These are phyloP conservation scores for Chiloscyllium plagiosum DNA, from an alignment of 2,113 vertebrate genomes.

Conservation along the genomic window DNA sequence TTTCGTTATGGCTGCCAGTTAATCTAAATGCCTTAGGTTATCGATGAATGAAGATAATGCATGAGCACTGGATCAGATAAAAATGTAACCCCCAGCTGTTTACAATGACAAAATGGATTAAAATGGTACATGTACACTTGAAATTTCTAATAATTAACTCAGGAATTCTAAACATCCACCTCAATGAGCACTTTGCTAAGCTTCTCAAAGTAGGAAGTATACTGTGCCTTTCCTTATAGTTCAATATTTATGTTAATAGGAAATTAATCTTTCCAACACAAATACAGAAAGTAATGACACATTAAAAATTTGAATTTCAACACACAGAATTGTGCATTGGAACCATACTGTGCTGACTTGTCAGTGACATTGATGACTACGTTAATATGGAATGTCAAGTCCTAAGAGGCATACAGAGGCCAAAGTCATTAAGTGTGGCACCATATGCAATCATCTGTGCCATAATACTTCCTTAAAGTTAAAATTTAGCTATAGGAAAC, in stretches of 20 bases:
- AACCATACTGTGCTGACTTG: background rate
- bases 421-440: background rate
- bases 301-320: background rate
- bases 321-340: background rate
- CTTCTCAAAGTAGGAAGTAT: background rate
- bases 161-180: background rate
- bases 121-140: background rate
- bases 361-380: background rate
- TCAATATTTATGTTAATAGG: background rate
- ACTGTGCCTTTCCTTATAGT: background rate
- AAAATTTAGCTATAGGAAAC: background rate
- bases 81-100: conserved; percentile 17
- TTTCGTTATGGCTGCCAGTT: background rate
- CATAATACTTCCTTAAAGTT: background rate
- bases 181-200: background rate
- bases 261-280: background rate
- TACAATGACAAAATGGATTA: conserved; percentile 7
- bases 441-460: background rate
- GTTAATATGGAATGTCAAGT: background rate
- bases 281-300: background rate
- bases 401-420: background rate
- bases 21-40: conserved; percentile 2
- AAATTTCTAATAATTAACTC: background rate
- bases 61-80: background rate
- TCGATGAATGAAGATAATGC: background rate